Percentiles rank a stretch among this genome's conserved stretches.
These are phyloP conservation scores for Trissonchulus sp. DNA, from an alignment of 2,888 invertebrate genomes.

Conservation along the genomic window DNA sequence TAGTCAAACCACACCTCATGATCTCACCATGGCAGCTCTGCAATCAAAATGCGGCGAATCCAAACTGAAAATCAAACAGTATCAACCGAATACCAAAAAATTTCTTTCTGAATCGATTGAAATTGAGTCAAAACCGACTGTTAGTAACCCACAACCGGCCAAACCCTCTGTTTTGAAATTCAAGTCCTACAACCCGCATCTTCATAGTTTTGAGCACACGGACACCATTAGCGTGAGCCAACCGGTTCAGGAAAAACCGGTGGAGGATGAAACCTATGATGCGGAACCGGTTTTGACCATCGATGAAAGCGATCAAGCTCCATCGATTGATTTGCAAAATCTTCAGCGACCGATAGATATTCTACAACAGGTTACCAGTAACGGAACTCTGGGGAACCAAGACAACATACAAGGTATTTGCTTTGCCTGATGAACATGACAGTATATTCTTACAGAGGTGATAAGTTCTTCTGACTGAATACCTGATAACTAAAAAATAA, in stretches of 20 bases:
- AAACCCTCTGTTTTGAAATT: background rate
- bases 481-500: no score
- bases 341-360: conserved; percentile 39
- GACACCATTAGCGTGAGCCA: background rate
- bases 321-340: conserved; percentile 45
- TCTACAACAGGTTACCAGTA: conserved; percentile 42
- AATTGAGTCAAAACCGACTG: background rate
- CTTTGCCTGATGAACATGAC: no score
- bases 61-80: conserved; percentile 27
- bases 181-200: background rate
- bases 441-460: no score
- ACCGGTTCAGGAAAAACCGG: background rate
- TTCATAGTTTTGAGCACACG: no score
- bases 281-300: background rate
- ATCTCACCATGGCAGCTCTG: background rate
- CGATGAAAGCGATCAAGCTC: conserved; percentile 9
- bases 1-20: background rate
- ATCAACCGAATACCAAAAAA: conserved; percentile 15
- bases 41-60: background rate
- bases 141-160: no score
- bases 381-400: no score
- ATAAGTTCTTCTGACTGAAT: no score
- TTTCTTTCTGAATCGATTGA: background rate
- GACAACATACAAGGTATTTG: no score
- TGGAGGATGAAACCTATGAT: background rate